Evolutionary conservation across 2,888 invertebrate genomes (phyloP).

Genomic region (Drosophila fungiperda): DNA sequence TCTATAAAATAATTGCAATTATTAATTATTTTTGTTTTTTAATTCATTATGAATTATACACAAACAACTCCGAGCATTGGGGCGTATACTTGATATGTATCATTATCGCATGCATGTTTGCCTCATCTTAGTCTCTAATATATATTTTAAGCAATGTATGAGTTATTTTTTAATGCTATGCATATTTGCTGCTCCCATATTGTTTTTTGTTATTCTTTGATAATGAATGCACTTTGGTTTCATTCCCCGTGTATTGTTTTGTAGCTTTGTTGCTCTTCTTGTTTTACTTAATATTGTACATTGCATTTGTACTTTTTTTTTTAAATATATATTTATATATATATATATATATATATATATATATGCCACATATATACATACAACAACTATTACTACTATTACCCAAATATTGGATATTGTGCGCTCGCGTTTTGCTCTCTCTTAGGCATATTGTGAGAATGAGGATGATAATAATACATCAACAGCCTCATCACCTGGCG

Average conservation of each 20-base stretch:
- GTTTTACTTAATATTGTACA: conserved; percentile 35
- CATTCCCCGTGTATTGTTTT: conserved; percentile 43
- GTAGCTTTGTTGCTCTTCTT: conserved; percentile 37
- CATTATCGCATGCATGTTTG: conserved; percentile 14
- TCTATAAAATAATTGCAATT: not conserved
- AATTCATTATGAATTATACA: not conserved
- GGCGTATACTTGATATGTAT: conserved; percentile 2
- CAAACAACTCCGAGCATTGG: conserved; percentile 1
- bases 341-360: conserved; percentile 25
- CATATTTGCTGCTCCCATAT: not conserved
- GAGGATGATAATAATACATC: conserved; percentile 85
- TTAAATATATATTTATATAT: conserved; percentile 20
- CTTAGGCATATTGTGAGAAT: conserved; percentile 85
- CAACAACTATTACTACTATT: conserved; percentile 51
- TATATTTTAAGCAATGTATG: not conserved
- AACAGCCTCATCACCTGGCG: conserved; percentile 85
- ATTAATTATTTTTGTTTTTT: not conserved
- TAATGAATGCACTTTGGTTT: conserved; percentile 33
- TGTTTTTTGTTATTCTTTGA: not conserved
- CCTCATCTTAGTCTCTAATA: not conserved
- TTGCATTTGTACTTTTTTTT: conserved; percentile 19
- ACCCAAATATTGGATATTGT: conserved; percentile 67
- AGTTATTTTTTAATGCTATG: not conserved
- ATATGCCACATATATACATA: conserved; percentile 48
- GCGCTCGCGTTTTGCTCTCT: conserved; percentile 76